Evolutionary conservation across 2,797 vertebrate genomes (phyloP).

Genomic region (Tangara arthus): DNA sequence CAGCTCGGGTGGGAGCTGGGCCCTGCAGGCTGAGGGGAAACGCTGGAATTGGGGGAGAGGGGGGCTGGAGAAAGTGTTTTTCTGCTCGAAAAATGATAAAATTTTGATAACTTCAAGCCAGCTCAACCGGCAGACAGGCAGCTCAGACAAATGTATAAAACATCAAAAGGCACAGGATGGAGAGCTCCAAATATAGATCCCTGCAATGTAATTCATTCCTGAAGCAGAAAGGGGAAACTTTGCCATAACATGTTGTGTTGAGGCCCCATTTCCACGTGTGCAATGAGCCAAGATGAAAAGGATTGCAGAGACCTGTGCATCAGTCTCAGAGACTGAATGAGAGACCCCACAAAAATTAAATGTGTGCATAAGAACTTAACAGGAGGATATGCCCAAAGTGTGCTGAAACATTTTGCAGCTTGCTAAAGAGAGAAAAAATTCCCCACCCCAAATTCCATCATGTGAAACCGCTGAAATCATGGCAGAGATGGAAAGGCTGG

Average conservation of each 20-base stretch:
- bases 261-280: background rate
- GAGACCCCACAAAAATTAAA: background rate
- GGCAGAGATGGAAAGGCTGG: background rate
- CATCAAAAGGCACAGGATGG: conserved; percentile 66
- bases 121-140: conserved; percentile 20
- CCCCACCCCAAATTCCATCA: background rate
- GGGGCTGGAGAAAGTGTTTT: background rate
- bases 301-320: background rate
- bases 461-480: background rate
- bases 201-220: background rate
- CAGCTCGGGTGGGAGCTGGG: background rate
- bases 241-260: background rate
- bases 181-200: conserved; percentile 42
- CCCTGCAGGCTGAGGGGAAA: background rate
- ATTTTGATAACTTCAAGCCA: conserved; percentile 50
- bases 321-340: background rate
- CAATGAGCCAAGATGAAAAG: background rate
- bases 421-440: background rate
- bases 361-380: background rate
- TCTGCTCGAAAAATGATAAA: conserved; percentile 29
- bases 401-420: background rate
- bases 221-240: background rate
- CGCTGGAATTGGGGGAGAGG: background rate
- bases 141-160: conserved; percentile 70
- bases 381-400: background rate